Evolutionary conservation across 2,113 vertebrate genomes (phyloP), one percentile per base, ranked within the genome.

Genomic region (Poecilia latipinna): DNA sequence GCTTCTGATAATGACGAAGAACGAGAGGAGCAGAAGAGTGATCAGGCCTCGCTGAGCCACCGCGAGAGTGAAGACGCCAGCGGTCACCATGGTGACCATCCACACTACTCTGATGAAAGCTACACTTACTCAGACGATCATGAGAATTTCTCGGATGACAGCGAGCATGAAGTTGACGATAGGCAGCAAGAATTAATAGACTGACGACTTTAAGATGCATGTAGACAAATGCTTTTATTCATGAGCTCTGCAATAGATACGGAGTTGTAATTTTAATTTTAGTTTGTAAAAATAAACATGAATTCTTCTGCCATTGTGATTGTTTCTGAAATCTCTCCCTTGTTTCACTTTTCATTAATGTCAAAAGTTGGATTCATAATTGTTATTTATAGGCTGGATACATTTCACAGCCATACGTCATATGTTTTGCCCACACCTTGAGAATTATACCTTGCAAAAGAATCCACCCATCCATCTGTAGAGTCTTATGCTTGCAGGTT

Each of bases 61-160:
- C 32, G 28, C 0, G 68, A 75, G 0, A 51, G 61, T 8, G 70
- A 71, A 19, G 83, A 79, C 44, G 1, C n/a, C 70, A 4, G 32
- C 28, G 1, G 62, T 17, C 71, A 51, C 8, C 26, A 3, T 4
- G 35, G 19, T 3, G 77, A 74, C 0, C 65, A 70, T 28, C n/a
- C 22, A 0, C 72, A 42, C 3, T 12, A 70, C 22, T 89, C 84
- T 12, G 90, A 88, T 0, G 87, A 88, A 3, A 79, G 69, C 3
- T 69, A 78, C 35, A 69, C 72, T 15, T 86, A 89, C 66, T 88
- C 85, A 1, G 87, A 91, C 0, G 82, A 89, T 22, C 79, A 88
- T 0, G 82, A 90, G 57, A 29, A 54, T 6, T 86, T 78, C 32
- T 90, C 85, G 0, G 86, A 89, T 1, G 77, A 87, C 72, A 86